Base-by-base conservation (phyloP, 2,113 vertebrate genomes). In the Anolis sagrei region DNA sequence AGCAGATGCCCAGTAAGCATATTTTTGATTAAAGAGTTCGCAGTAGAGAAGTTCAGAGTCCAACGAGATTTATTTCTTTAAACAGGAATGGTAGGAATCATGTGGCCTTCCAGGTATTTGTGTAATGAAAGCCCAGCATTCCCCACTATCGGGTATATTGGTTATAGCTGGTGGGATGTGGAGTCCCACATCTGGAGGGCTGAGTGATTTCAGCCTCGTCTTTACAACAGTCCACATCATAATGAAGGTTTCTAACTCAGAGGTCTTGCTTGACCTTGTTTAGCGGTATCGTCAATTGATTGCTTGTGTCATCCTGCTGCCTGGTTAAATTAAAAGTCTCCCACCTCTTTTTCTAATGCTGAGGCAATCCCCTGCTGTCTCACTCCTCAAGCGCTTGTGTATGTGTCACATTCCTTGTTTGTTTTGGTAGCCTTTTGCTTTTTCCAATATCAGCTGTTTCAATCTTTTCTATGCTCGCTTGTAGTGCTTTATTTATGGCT, bases 301-400 rank as follows among this genome's bases (percentile, higher is more conserved):
- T 64, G 36, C 58, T 32, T 39, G 70, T 86, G 68, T 80, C 36
- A 32, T 85, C 70, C 36, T 70, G 66, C 32, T 68, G 32, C 72
- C 36, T 66, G 51, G 10, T 72, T 72, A 18, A 73, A 61, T 48
- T 18, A 39, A 79, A 54, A 54, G 8, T 16, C 76, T 79, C 34
- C 76, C 34, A 44, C 25, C 2, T 61, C 18, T 85, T 73, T 79
- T 61, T 23, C 54, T 51, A 68, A 9, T 23, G 44, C 18, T 69
- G 79, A 19, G 64, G 23, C 13, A 64, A n/a, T 66, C 19, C 18
- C 44, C 44, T 77, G 48, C 21, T 54, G n/a, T 44, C 44, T 25
- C 36, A 54, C 34, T 44, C 18, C 58, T 69, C 34, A 58, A 32
- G 44, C 19, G 16, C n/a, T 3, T 34, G 7, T 2, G 73, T 48